Base-by-base conservation (phyloP, 2,113 vertebrate genomes). In the Myrmophylax atrothorax region DNA sequence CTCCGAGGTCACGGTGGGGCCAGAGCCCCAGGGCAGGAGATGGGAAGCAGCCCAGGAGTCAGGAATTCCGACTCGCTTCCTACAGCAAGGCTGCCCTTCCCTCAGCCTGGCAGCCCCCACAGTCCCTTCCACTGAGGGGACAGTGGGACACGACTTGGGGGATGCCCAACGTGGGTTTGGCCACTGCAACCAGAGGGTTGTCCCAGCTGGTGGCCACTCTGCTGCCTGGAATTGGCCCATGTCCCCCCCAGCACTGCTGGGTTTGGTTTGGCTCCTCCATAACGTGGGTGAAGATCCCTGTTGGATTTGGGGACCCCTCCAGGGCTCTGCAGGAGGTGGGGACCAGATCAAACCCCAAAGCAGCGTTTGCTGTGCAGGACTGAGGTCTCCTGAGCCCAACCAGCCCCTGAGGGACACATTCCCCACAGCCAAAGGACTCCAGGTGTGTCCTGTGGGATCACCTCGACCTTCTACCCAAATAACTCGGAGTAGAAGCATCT, bases 1-100 rank as follows among this genome's bases (percentile, higher is more conserved):
- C 89, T 76, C 81, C 19, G 29, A 18, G 97, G 96, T 98, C 97
- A 94, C 1, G 2, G 14, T 3, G 14, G 85, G 97, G 97, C 94
- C 96, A 95, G 67, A 52, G 84, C 79, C 29, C 46, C 1, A 12
- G 92, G 89, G 79, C 76, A 52, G 10, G 60, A 83, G 78, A 63
- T 59, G 93, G 55, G 93, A 77, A 55, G 77, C 82, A 69, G 85
- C 6, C 31, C 63, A 11, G 63, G 63, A 87, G 87, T 18, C 23
- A 6, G 89, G 67, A 85, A 80, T 67, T 20, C 2, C 2, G 20
- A 0, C 59, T 31, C 40, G 18, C 7, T 62, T 47, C 62, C 47
- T 19, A 0, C 77, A 63, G 62, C 70, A 40, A 69, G 59, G 42
- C 58, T 37, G 35, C 35, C 35, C 59, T 60, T 37, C 58, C 58